Base-by-base conservation (phyloP, 2,113 vertebrate species). In the Gila orcuttii region DNA sequence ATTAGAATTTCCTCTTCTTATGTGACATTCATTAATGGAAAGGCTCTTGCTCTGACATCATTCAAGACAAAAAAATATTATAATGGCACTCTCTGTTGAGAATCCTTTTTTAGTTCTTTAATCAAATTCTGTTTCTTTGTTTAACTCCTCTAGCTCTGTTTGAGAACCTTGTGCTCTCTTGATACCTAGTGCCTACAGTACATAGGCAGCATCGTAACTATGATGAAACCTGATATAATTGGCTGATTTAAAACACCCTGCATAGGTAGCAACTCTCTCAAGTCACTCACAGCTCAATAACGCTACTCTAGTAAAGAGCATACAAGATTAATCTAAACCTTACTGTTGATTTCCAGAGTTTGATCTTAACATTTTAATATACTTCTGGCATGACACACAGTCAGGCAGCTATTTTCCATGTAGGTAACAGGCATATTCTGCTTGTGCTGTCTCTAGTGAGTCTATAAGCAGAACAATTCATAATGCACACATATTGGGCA, bases 21-120 rank as follows among this genome's bases (percentile, higher is more conserved):
- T 76, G 59, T 85, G 78, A 45, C 83, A 82, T 85, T 82, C 28
- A 82, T 60, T 55, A 60, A 71, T 47, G 57, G 71, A 87, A 85
- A 82, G 36, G 11, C 69, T n/a, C n/a, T 17, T 17, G 33, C 6
- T 59, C 76, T 77, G 28, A 33, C 9, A 77, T 78, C 19, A 33
- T 77, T 57, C 52, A 36, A 19, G 31, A 74, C 1, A 74, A 57
- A 55, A 55, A 21, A 31, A 10, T n/a, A 28, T 6, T 15, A 31
- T 55, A 8, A 3, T 57, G 19, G 15, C 6, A 2, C 21, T 59
- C 69, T 45, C 50, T 60, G 39, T 28, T 28, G 52, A 45, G 12
- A 42, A 10, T 42, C 19, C 9, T 69, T 71, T 71, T 36, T 66
- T 66, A 4, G 15, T 55, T 17, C 0, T 10, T 4, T 1, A 64